phyloP scores from a whole-genome alignment of 2,113 vertebrate genomes.

The Tragelaphus strepsiceros region DNA sequence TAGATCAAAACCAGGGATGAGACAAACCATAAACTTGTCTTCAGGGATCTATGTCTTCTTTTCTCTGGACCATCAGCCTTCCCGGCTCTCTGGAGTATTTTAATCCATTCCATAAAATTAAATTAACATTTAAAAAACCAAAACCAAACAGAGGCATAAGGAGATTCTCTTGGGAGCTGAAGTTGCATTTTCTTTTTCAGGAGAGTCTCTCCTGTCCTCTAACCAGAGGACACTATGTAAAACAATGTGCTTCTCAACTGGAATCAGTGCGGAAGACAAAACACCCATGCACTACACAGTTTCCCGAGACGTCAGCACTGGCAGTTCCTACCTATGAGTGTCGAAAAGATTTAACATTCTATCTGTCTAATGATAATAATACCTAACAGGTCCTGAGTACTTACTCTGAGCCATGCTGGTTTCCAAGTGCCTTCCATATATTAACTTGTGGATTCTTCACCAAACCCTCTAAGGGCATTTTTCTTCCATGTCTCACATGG shows the following conservation, averaged over 20 bases:
- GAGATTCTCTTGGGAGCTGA: background rate
- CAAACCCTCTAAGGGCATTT: background rate
- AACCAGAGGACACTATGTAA: background rate
- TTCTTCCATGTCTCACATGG: background rate
- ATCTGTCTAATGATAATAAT: background rate
- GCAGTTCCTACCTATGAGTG: background rate
- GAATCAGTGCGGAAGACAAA: constrained; percentile 11
- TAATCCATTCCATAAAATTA: constrained; percentile 32
- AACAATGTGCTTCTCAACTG: background rate
- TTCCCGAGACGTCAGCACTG: background rate
- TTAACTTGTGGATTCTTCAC: background rate
- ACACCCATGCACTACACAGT: fast-evolving
- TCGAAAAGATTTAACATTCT: background rate
- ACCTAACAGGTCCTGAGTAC: background rate
- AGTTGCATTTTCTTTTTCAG: background rate
- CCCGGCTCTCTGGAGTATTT: constrained; percentile 16
- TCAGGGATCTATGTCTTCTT: background rate
- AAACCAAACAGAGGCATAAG: background rate
- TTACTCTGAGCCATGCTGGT: background rate
- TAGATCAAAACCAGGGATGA: background rate
- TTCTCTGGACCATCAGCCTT: background rate
- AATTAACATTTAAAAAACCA: background rate
- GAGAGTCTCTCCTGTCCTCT: background rate
- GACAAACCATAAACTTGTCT: background rate
- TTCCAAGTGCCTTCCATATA: background rate